A percentile compares a stretch with the other conserved stretches of the same genome.
Evolutionary conservation across 2,797 vertebrate genomes (phyloP).

Genomic region (Fistularia tabacaria): DNA sequence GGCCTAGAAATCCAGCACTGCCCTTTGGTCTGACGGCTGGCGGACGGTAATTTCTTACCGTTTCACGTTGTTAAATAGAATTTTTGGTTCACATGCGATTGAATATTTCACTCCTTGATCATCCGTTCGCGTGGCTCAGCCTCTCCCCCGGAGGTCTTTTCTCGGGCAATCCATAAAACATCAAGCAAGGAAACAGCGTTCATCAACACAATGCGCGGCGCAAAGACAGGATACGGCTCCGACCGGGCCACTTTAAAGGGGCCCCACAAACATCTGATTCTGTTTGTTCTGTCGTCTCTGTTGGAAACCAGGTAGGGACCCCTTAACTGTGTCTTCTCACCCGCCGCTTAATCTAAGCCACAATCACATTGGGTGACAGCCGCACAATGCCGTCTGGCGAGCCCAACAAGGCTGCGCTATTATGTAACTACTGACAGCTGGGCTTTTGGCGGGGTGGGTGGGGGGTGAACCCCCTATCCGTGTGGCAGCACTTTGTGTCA

Average conservation of each 20-base stretch:
- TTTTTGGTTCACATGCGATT: slow-evolving; percentile 25
- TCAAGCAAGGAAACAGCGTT: slow-evolving; percentile 36
- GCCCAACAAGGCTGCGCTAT: slow-evolving; percentile 76
- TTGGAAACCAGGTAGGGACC: slow-evolving; percentile 76
- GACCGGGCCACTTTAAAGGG: slow-evolving; percentile 49
- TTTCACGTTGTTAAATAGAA: slow-evolving; percentile 17
- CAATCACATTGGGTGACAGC: slow-evolving; percentile 76
- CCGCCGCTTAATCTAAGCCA: slow-evolving; percentile 76
- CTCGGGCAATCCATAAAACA: slow-evolving; percentile 48
- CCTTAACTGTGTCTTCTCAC: slow-evolving; percentile 69
- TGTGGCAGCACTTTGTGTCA: slow-evolving; percentile 76
- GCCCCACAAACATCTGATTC: slow-evolving; percentile 46
- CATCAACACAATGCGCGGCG: slow-evolving; percentile 44
- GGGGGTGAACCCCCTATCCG: slow-evolving; percentile 55
- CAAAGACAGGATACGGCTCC: slow-evolving; percentile 44
- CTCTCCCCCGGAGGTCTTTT: slow-evolving; percentile 48
- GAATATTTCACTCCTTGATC: slow-evolving; percentile 18
- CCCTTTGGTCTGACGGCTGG: slow-evolving; percentile 14
- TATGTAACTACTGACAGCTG: slow-evolving; percentile 82
- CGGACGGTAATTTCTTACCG: slow-evolving; percentile 15
- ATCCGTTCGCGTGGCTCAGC: slow-evolving; percentile 18
- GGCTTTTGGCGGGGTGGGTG: slow-evolving; percentile 71
- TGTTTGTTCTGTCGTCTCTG: slow-evolving; percentile 62
- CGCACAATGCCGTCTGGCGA: slow-evolving; percentile 73
- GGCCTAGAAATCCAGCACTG: slow-evolving; percentile 22